A percentile compares a stretch with the other conserved stretches of the same genome.
Evolutionary conservation across 2,113 vertebrate genomes (phyloP).

Genomic region (Casuarius casuarius): DNA sequence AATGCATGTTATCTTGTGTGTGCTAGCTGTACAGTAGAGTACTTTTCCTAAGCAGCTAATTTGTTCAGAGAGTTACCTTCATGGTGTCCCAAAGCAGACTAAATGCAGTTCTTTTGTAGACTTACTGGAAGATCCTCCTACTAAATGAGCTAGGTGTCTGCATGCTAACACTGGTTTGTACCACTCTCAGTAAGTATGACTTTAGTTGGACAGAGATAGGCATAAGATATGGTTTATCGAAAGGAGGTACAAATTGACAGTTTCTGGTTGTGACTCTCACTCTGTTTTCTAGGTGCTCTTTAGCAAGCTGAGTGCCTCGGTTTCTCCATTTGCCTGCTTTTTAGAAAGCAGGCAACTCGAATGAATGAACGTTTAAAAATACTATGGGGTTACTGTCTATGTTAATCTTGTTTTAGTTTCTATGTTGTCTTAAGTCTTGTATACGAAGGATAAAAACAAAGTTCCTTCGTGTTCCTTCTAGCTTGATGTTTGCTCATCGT

Average conservation of each 20-base stretch:
- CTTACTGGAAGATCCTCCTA: not conserved
- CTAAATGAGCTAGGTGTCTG: not conserved
- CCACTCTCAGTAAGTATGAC: not conserved
- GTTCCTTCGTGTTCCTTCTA: conserved; percentile 42
- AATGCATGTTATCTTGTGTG: not conserved
- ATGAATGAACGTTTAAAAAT: not conserved
- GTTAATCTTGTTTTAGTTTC: not conserved
- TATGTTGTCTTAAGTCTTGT: not conserved
- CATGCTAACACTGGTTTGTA: not conserved
- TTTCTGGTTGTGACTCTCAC: not conserved
- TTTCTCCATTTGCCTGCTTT: not conserved
- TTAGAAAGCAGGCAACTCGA: not conserved
- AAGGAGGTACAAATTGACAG: not conserved
- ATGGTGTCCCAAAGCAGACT: not conserved
- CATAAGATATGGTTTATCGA: not conserved
- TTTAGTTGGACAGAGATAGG: not conserved
- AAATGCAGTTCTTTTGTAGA: not conserved
- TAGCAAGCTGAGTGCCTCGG: not conserved
- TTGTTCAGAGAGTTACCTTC: not conserved
- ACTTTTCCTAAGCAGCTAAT: not conserved
- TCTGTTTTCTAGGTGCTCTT: not conserved
- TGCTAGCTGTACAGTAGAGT: not conserved
- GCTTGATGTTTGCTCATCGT: conserved; percentile 92
- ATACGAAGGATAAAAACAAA: not conserved
- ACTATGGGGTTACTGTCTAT: not conserved